phyloP scores from a whole-genome alignment of 2,113 vertebrate species.

The Steatornis caripensis region DNA sequence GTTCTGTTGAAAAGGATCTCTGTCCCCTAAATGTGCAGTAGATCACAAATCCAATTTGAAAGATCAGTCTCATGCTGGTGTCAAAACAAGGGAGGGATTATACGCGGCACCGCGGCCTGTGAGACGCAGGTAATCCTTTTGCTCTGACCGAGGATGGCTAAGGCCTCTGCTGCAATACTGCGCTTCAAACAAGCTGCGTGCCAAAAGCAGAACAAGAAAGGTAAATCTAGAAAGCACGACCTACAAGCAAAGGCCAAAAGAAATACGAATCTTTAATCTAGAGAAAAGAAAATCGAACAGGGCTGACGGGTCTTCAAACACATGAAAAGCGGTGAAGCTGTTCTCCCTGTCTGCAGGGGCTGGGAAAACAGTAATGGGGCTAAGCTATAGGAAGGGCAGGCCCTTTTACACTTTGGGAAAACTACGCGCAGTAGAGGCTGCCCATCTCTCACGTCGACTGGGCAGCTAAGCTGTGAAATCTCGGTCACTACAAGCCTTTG shows the following conservation, averaged over 20 bases:
- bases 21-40: neutral
- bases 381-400: neutral
- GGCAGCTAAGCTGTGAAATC: neutral
- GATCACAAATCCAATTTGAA: neutral
- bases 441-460: accelerated
- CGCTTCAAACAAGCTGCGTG: neutral
- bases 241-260: neutral
- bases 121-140: neutral
- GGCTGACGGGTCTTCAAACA: neutral
- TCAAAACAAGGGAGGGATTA: neutral
- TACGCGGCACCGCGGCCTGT: accelerated
- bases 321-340: neutral
- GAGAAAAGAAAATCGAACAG: neutral
- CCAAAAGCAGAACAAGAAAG: neutral
- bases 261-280: neutral
- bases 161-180: neutral
- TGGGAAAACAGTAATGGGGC: neutral
- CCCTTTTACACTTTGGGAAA: neutral
- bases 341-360: neutral
- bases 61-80: neutral
- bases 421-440: neutral
- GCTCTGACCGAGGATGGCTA: neutral
- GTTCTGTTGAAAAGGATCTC: neutral
- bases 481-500: neutral
- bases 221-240: neutral